Conservation (phyloP, 2,797 vertebrate genomes). For the Coranthus polyacanthus region DNA sequence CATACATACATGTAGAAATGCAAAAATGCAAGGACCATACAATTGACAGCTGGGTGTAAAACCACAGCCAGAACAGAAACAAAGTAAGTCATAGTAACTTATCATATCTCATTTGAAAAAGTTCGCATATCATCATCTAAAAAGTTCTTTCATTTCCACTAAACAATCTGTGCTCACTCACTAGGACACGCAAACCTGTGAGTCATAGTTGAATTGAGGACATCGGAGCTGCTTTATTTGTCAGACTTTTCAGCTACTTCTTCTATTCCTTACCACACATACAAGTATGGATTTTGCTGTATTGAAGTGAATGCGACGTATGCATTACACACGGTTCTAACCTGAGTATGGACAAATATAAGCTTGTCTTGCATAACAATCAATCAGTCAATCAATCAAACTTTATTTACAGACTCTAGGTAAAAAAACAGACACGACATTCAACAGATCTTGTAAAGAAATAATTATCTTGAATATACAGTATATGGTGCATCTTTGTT, state of each 20-base stretch:
- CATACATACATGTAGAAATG: neutral
- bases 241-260: conserved; percentile 53
- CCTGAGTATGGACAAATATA: too few relatives aligned
- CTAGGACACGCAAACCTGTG: conserved; percentile 61
- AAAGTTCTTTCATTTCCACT: conserved; percentile 53
- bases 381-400: too few relatives aligned
- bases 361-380: conserved; percentile 1
- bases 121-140: neutral
- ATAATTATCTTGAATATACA: neutral
- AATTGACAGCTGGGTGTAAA: neutral
- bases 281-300: conserved; percentile 35
- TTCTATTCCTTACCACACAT: conserved; percentile 37
- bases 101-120: too few relatives aligned
- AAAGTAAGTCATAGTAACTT: conserved; percentile 15
- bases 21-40: neutral
- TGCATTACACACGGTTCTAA: conserved; percentile 8
- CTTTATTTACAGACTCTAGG: too few relatives aligned
- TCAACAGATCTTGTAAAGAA: conserved; percentile 11
- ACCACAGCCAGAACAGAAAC: conserved; percentile 1
- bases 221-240: conserved; percentile 57
- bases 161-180: conserved; percentile 60
- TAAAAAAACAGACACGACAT: too few relatives aligned
- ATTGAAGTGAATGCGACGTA: too few relatives aligned
- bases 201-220: conserved; percentile 78
- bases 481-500: neutral